Evolutionary conservation across 2,888 invertebrate genomes (phyloP), one percentile per base, ranked within the genome.

Genomic region (Rhamnusium bicolor): DNA sequence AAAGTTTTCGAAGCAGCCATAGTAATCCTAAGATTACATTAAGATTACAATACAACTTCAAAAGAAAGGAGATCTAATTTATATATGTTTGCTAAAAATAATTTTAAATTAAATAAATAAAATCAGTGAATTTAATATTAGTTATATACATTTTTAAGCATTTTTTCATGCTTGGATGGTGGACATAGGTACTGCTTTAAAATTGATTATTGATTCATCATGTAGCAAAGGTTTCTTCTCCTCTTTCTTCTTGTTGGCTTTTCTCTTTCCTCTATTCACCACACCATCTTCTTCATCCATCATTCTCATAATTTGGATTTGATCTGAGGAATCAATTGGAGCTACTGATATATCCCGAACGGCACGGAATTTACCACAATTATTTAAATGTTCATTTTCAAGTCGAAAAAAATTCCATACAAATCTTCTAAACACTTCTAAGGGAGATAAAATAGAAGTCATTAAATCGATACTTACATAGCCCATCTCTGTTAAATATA

Each of bases 321-420:
- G 94, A 87, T 95, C 94, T 10, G 93, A 93, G 58, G 94, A 92
- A 84, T 94, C 92, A 79, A 94, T 90, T 5, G 94, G 94, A 3
- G 94, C 94, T 8, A 95, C 93, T 0, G 94, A 94, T 75, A 96
- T 96, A 86, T 96, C 96, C 60, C 96, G 89, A 0, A 96, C 96
- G 7, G 96, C 96, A 86, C 96, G 90, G 90, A 96, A 96, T 88
- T 93, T 92, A 89, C 96, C 96, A 87, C 96, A 96, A 88, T 96
- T 96, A 88, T 96, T 96, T 73, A 96, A 89, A 86, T 96, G 96
- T 85, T 96, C 96, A 88, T 96, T 96, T 88, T 96, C 96, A 80
- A 96, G 88, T 1, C 96, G 95, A 89, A 96, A 95, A 85, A 94
- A 96, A 86, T 96, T 96, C 96, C 96, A 96, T 12, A 96, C 92